Evolutionary conservation across 2,888 invertebrate genomes (phyloP), one percentile per base, ranked within the genome.

Genomic region (Trachelus iudaicus): DNA sequence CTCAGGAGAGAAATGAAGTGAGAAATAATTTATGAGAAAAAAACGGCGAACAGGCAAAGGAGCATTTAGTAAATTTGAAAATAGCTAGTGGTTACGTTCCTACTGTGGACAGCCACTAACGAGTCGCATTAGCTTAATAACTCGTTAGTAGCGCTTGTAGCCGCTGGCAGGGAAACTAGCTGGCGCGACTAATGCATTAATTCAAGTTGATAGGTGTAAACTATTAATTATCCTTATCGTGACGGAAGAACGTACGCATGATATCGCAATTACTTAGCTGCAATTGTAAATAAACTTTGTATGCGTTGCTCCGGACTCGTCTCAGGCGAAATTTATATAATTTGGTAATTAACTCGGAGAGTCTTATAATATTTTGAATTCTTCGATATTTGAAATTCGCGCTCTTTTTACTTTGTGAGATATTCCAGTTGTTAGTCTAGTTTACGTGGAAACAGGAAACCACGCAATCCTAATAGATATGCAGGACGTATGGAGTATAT

Each of bases 71-170:
- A 56, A 56, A 56, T 23, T 56, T 23, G 6, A 23, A 23, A 56
- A 23, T 23, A 23, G 23, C 40, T 56, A 56, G 40, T 56, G 15
- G 40, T 23, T 56, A 56, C 1, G 40, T 56, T 56, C 40, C 30
- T n/a, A 40, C 30, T 35, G 11, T 71, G 33, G 71, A 71, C 71
- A 71, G 33, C 31, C 71, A 15, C 71, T 84, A 84, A 83, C 82
- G 83, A 84, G 81, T 83, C 77, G 80, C 84, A 85, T 87, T 84
- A 86, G 86, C 84, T 86, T 84, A 86, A 87, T 86, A 87, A 86
- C 85, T 86, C 83, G 83, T 80, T 82, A 80, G 78, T 69, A 73
- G 13, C 31, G 71, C 71, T 33, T 71, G 71, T 33, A 33, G 30
- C 71, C 40, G 23, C 23, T 56, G 40, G 40, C 40, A 23, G 40